Base-by-base conservation (phyloP, 2,888 invertebrate species). In the Cosmopolites sordidus region DNA sequence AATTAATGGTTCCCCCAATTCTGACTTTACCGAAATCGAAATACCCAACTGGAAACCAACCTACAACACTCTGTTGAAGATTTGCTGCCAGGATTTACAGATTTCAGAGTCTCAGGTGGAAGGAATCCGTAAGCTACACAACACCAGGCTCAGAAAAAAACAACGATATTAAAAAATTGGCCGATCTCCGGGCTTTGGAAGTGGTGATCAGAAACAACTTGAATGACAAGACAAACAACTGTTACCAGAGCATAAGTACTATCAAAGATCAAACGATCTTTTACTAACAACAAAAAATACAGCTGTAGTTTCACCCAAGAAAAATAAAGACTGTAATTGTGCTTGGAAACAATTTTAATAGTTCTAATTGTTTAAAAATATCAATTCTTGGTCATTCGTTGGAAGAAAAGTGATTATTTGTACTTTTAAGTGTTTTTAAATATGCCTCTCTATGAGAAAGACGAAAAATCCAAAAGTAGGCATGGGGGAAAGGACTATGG, bases 401-500 rank as follows among this genome's bases (percentile, higher is more conserved):
- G n/a, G 22, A 22, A 22, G 22, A 22, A 22, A 22, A 22, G 8
- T 40, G n/a, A 11, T 15, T 2, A 11, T 33, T 33, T 11, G n/a
- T 27, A 9, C 27, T 33, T 33, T 12, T 33, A 12, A 33, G 27
- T 27, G 27, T n/a, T 30, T 4, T 17, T 30, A 5, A 56, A 83
- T 79, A 91, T 92, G 92, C 91, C 92, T 77, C 82, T 92, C 65
- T 92, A 92, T 79, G 89, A 91, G 66, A 91, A 90, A 78, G 85
- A 87, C 60, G 89, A 90, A 76, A 90, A 89, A 77, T 79, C 83
- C 60, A 55, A 55, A 38, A 56, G 52, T 37, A 88, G 88, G 80
- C 89, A 87, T 76, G 89, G 87, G 75, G 79, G 79, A 60, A 56
- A 56, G 44, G 53, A 51, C 8, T 43, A 33, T 29, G 40, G 48